Base-by-base conservation (phyloP, 2,888 invertebrate genomes). In the Drosophila greeni region DNA sequence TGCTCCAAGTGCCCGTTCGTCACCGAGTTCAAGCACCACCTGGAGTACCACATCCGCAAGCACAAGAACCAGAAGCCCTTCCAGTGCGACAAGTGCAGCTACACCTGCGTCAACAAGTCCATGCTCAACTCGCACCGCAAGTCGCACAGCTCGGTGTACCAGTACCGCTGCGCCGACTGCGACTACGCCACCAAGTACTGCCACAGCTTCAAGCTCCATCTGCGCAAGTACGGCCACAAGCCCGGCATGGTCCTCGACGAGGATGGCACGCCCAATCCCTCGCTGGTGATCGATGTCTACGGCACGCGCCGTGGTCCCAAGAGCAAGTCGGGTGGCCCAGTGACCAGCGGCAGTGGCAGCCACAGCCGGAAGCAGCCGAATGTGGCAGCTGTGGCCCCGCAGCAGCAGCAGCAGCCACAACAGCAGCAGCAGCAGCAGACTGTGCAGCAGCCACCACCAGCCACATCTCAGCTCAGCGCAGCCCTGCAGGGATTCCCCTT, bases 71-170 rank as follows among this genome's bases (percentile, higher is more conserved):
- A 95, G 1, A 99, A 99, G 87, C 99, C 99, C 2, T 98, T 95
- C 90, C 95, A 95, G 87, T 99, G 98, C 88, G 92, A 92, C 70
- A 93, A 96, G 85, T 99, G 98, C 87, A 91, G 92, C 18, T 97
- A 97, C 85, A 92, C 93, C 0, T 98, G 98, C 87, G 97, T 98
- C n/a, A 98, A 97, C 90, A 97, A 98, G 88, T 98, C 98, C 0
- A 99, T 99, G 99, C 91, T 99, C 57, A 99, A 97, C 89, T 98
- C 97, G 0, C 99, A 99, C 87, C 92, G 97, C 86, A 99, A 99
- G 87, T 97, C 97, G 0, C 99, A 99, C 89, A 95, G 95, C 0
- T 94, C 94, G 73, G 91, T 97, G 1, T 97, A 97, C 85, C 97
- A 97, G 86, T 98, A 97, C 88, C 92, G 96, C 36, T 99, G 99